These are phyloP conservation scores for Poeciliopsis presidionis DNA, from an alignment of 2,797 vertebrate genomes.

Conservation along the genomic window DNA sequence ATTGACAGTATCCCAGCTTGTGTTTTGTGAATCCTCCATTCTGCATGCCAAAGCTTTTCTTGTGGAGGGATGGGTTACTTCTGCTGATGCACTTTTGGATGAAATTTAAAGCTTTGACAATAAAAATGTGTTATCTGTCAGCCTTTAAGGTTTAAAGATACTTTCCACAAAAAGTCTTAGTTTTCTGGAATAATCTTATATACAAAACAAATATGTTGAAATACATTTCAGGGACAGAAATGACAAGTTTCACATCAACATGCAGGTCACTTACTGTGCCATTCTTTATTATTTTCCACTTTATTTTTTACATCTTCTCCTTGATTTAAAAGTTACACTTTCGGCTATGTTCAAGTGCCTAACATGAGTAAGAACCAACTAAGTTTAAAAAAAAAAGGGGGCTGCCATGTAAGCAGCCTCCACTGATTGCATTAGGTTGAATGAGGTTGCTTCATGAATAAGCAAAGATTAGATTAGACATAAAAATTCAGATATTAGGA, in stretches of 20 bases:
- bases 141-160: not conserved
- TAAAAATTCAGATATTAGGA: not conserved
- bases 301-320: not conserved
- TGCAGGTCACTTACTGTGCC: not conserved
- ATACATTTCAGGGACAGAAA: not conserved
- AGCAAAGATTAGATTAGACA: not conserved
- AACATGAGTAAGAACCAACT: not conserved
- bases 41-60: constrained; percentile 23
- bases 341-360: not conserved
- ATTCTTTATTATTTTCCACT: not conserved
- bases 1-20: constrained; percentile 44
- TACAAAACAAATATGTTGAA: not conserved
- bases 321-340: not conserved
- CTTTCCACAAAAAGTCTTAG: not conserved
- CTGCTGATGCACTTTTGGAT: constrained; percentile 37
- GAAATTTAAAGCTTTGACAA: not conserved
- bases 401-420: not conserved
- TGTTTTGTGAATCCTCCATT: constrained; percentile 44
- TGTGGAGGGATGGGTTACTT: constrained; percentile 41
- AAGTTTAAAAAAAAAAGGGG: not conserved
- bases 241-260: not conserved
- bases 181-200: not conserved
- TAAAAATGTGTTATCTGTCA: not conserved
- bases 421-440: not conserved
- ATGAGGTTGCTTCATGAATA: not conserved